Percentiles rank a stretch among this genome's conserved stretches.
Evolutionary conservation across 1,140 invertebrate species (phyloP).

Genomic region (Paracyclopina nana): DNA sequence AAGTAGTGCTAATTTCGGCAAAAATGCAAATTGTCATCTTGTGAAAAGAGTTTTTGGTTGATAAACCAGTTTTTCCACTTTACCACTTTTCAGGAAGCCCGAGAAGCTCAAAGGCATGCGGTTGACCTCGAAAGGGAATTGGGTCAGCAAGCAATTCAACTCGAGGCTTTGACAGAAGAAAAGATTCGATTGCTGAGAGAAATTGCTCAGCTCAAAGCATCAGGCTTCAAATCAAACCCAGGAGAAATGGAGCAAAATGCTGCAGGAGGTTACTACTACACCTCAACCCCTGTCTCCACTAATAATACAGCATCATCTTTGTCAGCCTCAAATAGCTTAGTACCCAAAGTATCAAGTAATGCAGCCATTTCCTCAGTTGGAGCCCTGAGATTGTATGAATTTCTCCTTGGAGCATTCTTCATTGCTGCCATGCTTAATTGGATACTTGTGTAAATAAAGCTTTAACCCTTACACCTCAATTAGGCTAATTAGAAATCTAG

Average conservation of each 20-base stretch:
- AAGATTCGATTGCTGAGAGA: neutral
- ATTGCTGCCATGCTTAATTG: neutral
- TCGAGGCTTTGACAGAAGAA: neutral
- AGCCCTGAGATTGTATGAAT: neutral
- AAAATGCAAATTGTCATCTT: too few relatives aligned
- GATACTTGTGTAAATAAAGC: neutral
- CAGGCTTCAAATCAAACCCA: too few relatives aligned
- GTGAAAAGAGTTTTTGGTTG: too few relatives aligned
- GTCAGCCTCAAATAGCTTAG: neutral
- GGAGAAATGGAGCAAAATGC: too few relatives aligned
- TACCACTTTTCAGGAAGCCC: too few relatives aligned
- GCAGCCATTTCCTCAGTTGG: neutral
- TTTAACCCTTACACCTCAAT: too few relatives aligned
- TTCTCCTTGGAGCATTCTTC: neutral
- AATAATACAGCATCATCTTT: neutral
- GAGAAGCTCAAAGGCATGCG: neutral
- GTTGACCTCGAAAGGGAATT: neutral
- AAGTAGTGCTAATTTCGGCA: too few relatives aligned
- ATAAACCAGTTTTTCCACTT: too few relatives aligned
- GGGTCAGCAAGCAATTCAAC: neutral
- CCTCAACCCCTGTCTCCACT: neutral
- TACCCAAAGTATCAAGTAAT: neutral
- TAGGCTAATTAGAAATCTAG: neutral
- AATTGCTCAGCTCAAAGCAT: neutral
- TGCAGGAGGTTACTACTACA: neutral